Conservation (phyloP, 2,797 vertebrate genomes). For the Pantherophis vulpinus region DNA sequence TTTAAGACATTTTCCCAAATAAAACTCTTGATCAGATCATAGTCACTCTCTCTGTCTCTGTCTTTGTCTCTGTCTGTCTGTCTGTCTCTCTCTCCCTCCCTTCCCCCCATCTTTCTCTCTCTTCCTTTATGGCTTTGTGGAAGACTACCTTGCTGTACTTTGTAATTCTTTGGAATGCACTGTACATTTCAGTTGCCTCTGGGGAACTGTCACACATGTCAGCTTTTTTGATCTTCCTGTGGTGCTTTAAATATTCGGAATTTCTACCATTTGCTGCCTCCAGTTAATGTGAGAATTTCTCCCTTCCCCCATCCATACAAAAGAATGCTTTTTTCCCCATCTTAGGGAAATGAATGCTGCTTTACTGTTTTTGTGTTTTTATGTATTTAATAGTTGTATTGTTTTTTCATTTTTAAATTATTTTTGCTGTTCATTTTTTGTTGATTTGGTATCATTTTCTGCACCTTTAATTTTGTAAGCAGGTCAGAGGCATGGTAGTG, state of each 20-base stretch:
- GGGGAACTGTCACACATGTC: slow-evolving; percentile 5
- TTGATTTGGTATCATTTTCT: background rate
- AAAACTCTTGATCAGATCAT: background rate
- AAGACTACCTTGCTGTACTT: background rate
- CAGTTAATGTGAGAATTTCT: background rate
- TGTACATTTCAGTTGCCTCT: slow-evolving; percentile 13
- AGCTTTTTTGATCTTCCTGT: slow-evolving; percentile 22
- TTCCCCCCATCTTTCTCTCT: background rate
- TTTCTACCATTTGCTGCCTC: background rate
- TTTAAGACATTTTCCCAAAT: background rate
- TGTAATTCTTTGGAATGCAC: slow-evolving; percentile 10
- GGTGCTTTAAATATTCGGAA: background rate
- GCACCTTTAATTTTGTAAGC: background rate
- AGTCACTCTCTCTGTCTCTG: background rate
- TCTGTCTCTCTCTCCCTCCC: background rate
- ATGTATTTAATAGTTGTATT: background rate
- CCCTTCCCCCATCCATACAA: background rate
- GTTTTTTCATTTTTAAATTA: background rate
- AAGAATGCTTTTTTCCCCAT: background rate
- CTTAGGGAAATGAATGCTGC: background rate
- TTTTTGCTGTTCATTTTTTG: background rate
- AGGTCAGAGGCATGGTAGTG: background rate
- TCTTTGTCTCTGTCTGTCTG: background rate
- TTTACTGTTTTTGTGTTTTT: background rate
- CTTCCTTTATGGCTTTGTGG: background rate